Base-by-base conservation (phyloP, 2,888 invertebrate genomes). In the Macrophya annulata region DNA sequence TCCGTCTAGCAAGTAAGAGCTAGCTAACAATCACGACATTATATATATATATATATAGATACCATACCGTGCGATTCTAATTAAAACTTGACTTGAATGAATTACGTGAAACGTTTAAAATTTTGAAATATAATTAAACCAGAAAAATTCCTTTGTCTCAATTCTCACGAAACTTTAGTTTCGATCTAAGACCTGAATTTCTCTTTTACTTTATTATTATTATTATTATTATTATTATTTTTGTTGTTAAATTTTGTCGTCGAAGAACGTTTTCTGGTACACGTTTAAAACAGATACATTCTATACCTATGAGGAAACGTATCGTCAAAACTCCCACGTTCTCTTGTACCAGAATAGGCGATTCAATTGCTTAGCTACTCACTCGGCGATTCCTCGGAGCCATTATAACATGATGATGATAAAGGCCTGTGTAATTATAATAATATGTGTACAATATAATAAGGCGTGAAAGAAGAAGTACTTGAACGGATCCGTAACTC, bases 381-480 rank as follows among this genome's bases (percentile, higher is more conserved):
- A 37, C 31, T 31, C 3, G 31, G 31, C 31, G 37, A 37, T 68
- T 68, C 10, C 37, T 37, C 37, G 17, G 6, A 25, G 31, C 37
- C 68, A 37, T 68, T 68, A 37, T 62, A 62, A 25, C 10, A 62
- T 62, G n/a, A 62, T 62, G n/a, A 62, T 48, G 15, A 48, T 62
- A 62, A 62, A 51, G 51, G 51, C 51, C 31, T 31, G 51, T 51
- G 51, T 51, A 51, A 51, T 51, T 51, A 51, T 51, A 51, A 51
- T 51, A 51, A 51, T 51, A 51, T 17, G 55, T 55, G n/a, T 55
- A 55, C 8, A 8, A 55, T 55, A 55, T 55, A 55, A 55, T 8
- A 8, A 55, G 55, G 55, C 55, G 55, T 55, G 55, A 55, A 55
- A n/a, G 55, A 55, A n/a, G 31, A 31, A 31, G 31, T 31, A 31